Conservation (phyloP, 2,113 vertebrate species). For the Neolamprologus modestus region DNA sequence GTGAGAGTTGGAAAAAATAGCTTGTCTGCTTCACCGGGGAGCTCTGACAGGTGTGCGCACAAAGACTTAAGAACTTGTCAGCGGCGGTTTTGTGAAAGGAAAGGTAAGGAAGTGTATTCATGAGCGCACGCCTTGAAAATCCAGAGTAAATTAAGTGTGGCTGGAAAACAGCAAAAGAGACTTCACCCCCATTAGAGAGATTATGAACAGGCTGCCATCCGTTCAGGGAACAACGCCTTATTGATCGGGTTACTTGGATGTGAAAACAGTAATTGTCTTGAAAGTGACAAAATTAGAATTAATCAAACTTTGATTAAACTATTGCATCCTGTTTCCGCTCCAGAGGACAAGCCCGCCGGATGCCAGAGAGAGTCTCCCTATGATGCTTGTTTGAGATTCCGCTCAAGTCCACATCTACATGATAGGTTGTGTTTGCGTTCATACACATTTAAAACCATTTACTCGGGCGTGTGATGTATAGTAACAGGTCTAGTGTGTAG, state of each 20-base stretch:
- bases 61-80: slow-evolving; percentile 23
- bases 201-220: background rate
- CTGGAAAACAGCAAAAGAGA: slow-evolving; percentile 8
- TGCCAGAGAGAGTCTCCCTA: background rate
- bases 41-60: slow-evolving; percentile 21
- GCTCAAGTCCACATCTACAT: background rate
- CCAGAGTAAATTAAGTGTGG: slow-evolving; percentile 8
- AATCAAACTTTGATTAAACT: slow-evolving; percentile 37
- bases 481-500: background rate
- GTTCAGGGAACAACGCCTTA: slow-evolving; percentile 9
- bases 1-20: background rate
- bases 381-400: background rate
- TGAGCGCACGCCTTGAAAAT: slow-evolving; percentile 18
- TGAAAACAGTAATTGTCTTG: slow-evolving; percentile 15
- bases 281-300: slow-evolving; percentile 27
- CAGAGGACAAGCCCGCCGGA: background rate
- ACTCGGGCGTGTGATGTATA: slow-evolving; percentile 10
- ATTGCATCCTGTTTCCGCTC: background rate
- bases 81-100: slow-evolving; percentile 4
- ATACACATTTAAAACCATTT: background rate
- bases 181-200: background rate
- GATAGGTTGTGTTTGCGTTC: slow-evolving; percentile 3
- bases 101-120: slow-evolving; percentile 17
- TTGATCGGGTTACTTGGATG: slow-evolving; percentile 27
- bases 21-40: background rate